Evolutionary conservation across 2,113 vertebrate species (phyloP).

Genomic region (Ploceus nigricollis): DNA sequence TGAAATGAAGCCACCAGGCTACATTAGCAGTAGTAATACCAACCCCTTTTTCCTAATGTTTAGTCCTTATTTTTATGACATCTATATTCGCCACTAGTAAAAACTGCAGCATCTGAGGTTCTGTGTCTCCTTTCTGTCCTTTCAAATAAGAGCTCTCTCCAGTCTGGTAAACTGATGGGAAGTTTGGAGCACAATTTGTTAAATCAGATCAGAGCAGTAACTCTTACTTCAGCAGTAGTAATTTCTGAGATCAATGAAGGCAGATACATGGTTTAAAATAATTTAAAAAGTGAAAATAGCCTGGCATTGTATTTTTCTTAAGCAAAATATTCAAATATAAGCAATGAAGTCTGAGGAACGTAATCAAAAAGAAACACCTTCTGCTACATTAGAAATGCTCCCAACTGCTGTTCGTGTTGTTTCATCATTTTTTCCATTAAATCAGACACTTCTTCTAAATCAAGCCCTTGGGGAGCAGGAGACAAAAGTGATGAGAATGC

Average conservation of each 20-base stretch:
- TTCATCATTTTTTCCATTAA: conserved; percentile 84
- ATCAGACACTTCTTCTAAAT: conserved; percentile 85
- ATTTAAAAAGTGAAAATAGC: conserved; percentile 19
- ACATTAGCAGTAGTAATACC: neutral
- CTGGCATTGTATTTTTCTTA: conserved; percentile 51
- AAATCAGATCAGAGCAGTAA: neutral
- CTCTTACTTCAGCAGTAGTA: neutral
- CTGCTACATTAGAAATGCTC: conserved; percentile 56
- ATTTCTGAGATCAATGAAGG: neutral
- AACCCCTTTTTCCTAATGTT: neutral
- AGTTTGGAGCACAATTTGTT: neutral
- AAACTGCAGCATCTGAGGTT: neutral
- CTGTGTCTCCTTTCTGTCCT: neutral
- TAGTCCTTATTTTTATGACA: neutral
- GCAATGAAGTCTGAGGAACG: conserved; percentile 36
- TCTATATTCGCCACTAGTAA: neutral
- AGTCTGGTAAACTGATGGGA: neutral
- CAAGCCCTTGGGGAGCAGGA: conserved; percentile 76
- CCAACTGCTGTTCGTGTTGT: conserved; percentile 74
- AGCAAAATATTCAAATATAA: conserved; percentile 67
- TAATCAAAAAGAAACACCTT: conserved; percentile 70
- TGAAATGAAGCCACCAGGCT: neutral
- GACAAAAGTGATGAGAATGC: conserved; percentile 73
- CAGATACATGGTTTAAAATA: neutral
- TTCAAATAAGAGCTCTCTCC: neutral